phyloP scores from a whole-genome alignment of 2,888 invertebrate genomes.

The Poecilobothrus nobilitatus region DNA sequence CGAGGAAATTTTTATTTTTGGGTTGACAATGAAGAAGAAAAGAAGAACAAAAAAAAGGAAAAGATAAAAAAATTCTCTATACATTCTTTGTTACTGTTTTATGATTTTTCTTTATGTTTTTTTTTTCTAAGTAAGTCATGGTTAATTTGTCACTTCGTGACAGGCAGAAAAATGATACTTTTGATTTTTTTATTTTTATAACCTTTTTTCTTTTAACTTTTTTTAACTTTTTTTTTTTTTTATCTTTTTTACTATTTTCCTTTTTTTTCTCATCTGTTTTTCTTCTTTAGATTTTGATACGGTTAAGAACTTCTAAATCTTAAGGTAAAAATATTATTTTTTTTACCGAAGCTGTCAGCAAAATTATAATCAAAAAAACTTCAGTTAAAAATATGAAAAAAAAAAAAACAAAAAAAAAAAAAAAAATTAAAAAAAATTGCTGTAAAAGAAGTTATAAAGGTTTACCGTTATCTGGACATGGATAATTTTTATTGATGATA shows the following conservation, averaged over 20 bases:
- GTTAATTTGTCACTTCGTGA: conserved; percentile 10
- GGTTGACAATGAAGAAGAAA: not conserved
- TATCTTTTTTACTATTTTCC: not conserved
- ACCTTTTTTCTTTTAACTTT: not conserved
- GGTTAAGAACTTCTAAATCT: not conserved
- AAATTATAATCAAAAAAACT: not conserved
- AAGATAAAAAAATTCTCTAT: not conserved
- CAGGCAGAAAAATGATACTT: conserved; percentile 6
- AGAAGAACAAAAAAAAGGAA: not conserved
- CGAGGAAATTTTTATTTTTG: too few relatives aligned
- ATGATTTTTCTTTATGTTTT: not conserved
- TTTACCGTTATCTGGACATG: conserved; percentile 21
- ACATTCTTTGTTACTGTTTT: not conserved
- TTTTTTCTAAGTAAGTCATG: conserved; percentile 2
- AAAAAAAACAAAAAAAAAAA: not conserved
- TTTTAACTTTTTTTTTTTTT: not conserved
- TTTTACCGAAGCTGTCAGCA: not conserved
- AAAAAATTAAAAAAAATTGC: not conserved
- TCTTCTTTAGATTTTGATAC: not conserved
- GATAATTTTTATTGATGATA: conserved; percentile 16
- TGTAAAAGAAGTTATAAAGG: not conserved
- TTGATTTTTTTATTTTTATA: not conserved
- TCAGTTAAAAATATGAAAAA: too few relatives aligned
- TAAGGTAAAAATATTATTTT: too few relatives aligned
- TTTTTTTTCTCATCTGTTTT: not conserved